Evolutionary conservation across 2,797 vertebrate genomes (phyloP).

Genomic region (Lindbergichthys nudifrons): DNA sequence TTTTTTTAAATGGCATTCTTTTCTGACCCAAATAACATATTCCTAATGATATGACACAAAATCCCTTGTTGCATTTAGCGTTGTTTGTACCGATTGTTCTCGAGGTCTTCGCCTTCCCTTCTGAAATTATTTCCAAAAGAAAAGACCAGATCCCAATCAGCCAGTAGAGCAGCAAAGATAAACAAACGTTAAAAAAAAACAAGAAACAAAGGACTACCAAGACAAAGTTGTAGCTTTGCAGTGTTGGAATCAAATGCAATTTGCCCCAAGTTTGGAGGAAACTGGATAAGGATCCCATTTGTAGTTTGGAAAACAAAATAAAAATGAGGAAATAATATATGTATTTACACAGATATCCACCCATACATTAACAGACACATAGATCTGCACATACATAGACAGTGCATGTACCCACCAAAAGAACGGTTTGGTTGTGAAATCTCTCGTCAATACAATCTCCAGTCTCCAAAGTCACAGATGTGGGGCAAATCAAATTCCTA

Average conservation of each 20-base stretch:
- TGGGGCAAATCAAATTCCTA: constrained; percentile 6
- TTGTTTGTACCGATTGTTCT: constrained; percentile 18
- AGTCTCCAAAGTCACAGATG: constrained; percentile 35
- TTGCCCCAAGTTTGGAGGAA: constrained; percentile 7
- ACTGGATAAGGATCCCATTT: constrained; percentile 26
- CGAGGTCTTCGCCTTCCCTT: constrained; percentile 1
- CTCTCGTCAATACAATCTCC: constrained; percentile 31
- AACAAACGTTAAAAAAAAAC: not conserved
- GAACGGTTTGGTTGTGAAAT: constrained; percentile 11
- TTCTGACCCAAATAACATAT: not conserved
- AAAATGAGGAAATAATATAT: constrained; percentile 53
- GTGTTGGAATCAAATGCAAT: not conserved
- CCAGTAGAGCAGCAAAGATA: not conserved
- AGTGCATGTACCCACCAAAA: constrained; percentile 41
- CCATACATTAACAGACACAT: constrained; percentile 50
- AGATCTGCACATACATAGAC: constrained; percentile 46
- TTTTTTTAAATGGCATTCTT: constrained; percentile 29
- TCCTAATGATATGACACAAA: constrained; percentile 7
- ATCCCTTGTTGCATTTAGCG: constrained; percentile 20
- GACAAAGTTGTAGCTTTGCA: not conserved
- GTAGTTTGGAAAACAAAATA: constrained; percentile 37
- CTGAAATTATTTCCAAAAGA: constrained; percentile 14
- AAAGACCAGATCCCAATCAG: constrained; percentile 15
- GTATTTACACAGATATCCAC: constrained; percentile 72
- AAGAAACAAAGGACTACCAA: not conserved